phyloP scores from a whole-genome alignment of 2,888 invertebrate genomes.

The Lasioglossum pauxillum region DNA sequence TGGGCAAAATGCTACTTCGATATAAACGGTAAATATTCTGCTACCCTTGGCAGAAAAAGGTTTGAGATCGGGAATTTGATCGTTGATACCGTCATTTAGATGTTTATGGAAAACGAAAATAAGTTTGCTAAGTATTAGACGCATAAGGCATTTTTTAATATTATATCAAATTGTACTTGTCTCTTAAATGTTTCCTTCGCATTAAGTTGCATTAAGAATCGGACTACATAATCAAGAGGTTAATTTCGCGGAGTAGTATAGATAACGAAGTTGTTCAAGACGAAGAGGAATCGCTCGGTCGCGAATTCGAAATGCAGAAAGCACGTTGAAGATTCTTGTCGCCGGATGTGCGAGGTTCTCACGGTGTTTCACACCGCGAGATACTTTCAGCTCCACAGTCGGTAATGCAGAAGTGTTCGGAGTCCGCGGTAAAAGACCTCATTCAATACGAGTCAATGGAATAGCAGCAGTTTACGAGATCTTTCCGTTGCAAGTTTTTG shows the following conservation, averaged over 20 bases:
- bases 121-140: too few species aligned
- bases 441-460: slow-evolving; percentile 19
- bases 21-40: background rate
- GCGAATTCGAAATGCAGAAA: background rate
- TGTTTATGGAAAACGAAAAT: background rate
- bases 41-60: background rate
- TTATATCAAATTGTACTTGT: too few species aligned
- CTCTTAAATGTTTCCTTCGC: too few species aligned
- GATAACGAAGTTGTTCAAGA: background rate
- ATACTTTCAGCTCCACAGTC: background rate
- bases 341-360: background rate
- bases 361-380: background rate
- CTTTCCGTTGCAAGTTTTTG: slow-evolving; percentile 10
- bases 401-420: background rate
- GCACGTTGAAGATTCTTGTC: background rate
- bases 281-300: background rate
- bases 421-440: background rate
- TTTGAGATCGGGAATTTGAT: background rate
- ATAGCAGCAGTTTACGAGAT: slow-evolving; percentile 13
- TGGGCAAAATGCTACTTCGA: background rate
- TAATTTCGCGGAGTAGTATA: background rate
- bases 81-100: background rate
- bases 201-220: too few species aligned
- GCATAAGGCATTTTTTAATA: too few species aligned
- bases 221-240: too few species aligned